A percentile compares a stretch with the other conserved stretches of the same genome.
These are phyloP conservation scores for Leptatherina wallacei DNA, from an alignment of 2,797 vertebrate genomes.

Conservation along the genomic window DNA sequence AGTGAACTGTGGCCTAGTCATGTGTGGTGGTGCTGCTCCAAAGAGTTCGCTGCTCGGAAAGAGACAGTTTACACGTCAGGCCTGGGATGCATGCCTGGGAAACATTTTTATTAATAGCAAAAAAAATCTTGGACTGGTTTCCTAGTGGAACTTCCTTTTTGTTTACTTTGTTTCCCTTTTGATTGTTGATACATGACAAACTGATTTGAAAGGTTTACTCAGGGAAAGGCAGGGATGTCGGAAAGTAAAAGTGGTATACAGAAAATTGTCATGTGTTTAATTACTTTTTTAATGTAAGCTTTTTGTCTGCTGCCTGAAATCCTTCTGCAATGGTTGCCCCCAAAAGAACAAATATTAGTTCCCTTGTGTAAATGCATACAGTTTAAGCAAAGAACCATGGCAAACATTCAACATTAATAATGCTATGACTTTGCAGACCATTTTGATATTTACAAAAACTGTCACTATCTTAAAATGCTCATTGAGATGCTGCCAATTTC, in stretches of 20 bases:
- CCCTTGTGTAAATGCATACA: neutral
- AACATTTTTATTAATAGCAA: conserved; percentile 21
- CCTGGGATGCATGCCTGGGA: conserved; percentile 21
- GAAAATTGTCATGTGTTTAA: neutral
- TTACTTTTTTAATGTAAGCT: neutral
- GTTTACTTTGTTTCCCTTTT: neutral
- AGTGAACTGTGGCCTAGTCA: conserved; percentile 47
- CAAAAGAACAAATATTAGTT: conserved; percentile 17
- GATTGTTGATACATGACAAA: neutral
- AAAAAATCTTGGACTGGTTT: conserved; percentile 3
- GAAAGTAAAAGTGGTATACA: neutral
- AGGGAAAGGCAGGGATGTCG: conserved; percentile 46
- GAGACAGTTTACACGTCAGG: conserved; percentile 43
- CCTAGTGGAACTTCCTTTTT: conserved; percentile 2
- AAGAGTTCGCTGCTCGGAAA: conserved; percentile 29
- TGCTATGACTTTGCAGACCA: neutral
- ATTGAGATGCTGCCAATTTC: neutral
- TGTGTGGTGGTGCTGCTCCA: conserved; percentile 24
- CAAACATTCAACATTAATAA: neutral
- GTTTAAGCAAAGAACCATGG: neutral
- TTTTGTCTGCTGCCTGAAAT: conserved; percentile 8
- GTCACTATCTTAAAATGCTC: conserved; percentile 12
- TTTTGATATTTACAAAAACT: conserved; percentile 11
- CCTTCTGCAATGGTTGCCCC: neutral
- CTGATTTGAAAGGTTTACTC: conserved; percentile 41